A percentile compares a stretch with the other conserved stretches of the same genome.
phyloP scores from a whole-genome alignment of 2,888 invertebrate genomes.

The Dyspetes luteomarginatus region DNA sequence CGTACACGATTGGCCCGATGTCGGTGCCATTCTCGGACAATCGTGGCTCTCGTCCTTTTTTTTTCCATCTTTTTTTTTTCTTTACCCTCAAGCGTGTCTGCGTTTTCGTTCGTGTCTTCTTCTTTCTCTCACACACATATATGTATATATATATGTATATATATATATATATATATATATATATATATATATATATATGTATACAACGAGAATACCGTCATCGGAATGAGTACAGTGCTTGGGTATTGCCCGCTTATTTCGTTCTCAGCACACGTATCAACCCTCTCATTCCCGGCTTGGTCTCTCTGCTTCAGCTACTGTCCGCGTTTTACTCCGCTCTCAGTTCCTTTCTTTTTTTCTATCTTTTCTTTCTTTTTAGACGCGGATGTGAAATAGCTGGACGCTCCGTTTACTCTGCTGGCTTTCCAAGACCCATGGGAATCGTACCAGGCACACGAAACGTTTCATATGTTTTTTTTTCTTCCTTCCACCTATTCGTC shows the following conservation, averaged over 20 bases:
- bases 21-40: constrained; percentile 76
- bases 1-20: constrained; percentile 70
- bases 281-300: constrained; percentile 67
- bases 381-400: constrained; percentile 51
- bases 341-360: constrained; percentile 36
- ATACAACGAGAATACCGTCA: constrained; percentile 18
- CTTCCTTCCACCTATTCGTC: neutral
- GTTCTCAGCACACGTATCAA: constrained; percentile 78
- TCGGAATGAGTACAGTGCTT: constrained; percentile 32
- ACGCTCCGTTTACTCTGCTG: constrained; percentile 57
- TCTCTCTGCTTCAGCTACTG: constrained; percentile 58
- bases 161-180: neutral
- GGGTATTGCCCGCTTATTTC: constrained; percentile 76
- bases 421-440: constrained; percentile 46
- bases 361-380: constrained; percentile 17
- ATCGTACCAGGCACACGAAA: constrained; percentile 38
- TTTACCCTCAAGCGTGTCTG: constrained; percentile 26
- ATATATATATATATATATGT: constrained; percentile 1
- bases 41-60: constrained; percentile 67
- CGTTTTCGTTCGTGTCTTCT: constrained; percentile 34
- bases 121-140: constrained; percentile 20
- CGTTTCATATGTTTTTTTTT: constrained; percentile 38
- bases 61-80: constrained; percentile 13
- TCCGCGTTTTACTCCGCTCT: constrained; percentile 7
- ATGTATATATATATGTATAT: constrained; percentile 6